phyloP scores from a whole-genome alignment of 2,113 vertebrate genomes.

The Callithrix jacchus region DNA sequence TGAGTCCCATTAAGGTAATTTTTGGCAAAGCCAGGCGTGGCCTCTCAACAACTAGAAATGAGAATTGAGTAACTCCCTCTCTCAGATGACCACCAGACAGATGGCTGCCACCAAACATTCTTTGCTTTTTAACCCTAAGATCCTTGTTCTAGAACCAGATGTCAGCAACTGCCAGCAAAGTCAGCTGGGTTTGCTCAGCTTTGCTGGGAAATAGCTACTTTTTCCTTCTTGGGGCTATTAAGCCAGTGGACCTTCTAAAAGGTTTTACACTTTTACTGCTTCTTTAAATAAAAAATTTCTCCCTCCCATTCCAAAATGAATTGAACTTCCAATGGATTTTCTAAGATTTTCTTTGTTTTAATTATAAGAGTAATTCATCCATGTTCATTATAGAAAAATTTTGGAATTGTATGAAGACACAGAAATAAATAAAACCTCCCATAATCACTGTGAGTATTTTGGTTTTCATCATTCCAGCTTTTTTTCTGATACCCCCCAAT shows the following conservation, averaged over 20 bases:
- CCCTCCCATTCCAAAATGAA: slow-evolving; percentile 51
- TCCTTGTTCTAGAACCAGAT: background rate
- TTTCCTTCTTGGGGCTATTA: background rate
- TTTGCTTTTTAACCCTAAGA: background rate
- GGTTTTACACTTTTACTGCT: slow-evolving; percentile 56
- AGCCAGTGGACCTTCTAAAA: slow-evolving; percentile 26
- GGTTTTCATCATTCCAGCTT: background rate
- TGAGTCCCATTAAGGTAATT: background rate
- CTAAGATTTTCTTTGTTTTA: slow-evolving; percentile 30
- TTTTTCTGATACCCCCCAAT: background rate
- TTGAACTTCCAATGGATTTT: background rate
- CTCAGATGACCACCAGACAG: no score
- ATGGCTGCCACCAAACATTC: background rate
- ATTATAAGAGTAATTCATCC: slow-evolving; percentile 20
- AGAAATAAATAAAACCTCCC: background rate
- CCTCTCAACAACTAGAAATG: background rate
- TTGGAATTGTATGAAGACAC: background rate
- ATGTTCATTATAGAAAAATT: background rate
- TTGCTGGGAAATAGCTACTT: slow-evolving; percentile 27
- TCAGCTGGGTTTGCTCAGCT: slow-evolving; percentile 46
- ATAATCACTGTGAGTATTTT: slow-evolving; percentile 18
- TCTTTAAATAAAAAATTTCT: slow-evolving; percentile 43
- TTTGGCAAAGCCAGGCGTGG: background rate
- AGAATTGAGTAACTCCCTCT: background rate
- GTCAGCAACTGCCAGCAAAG: background rate